Percentiles rank a stretch among this genome's conserved stretches.
These are phyloP conservation scores for Leucoma salicis DNA, from an alignment of 2,888 invertebrate genomes.

Conservation along the genomic window DNA sequence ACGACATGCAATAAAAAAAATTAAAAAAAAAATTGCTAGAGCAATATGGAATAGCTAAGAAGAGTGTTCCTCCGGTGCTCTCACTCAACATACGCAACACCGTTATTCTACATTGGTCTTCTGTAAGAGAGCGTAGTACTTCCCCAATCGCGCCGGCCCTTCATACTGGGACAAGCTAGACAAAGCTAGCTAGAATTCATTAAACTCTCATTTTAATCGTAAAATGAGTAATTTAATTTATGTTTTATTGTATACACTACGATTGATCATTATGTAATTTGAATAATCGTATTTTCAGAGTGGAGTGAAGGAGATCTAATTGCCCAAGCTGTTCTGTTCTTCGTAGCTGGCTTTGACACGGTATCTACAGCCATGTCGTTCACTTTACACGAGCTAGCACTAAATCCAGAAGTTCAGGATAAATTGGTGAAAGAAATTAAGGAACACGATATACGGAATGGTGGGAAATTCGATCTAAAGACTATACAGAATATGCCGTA, in stretches of 20 bases:
- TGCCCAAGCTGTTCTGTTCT: constrained; percentile 74
- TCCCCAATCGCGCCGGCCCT: neutral
- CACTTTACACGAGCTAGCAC: constrained; percentile 78
- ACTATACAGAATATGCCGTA: constrained; percentile 77
- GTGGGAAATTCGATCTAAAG: constrained; percentile 67
- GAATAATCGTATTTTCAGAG: constrained; percentile 29
- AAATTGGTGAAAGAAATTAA: constrained; percentile 77
- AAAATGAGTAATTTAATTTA: neutral
- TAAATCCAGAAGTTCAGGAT: constrained; percentile 80
- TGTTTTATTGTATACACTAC: neutral
- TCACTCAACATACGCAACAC: too few species aligned
- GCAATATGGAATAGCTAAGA: too few species aligned
- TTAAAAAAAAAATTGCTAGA: too few species aligned
- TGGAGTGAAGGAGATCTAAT: constrained; percentile 64
- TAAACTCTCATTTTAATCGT: neutral
- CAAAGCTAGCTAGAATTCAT: neutral
- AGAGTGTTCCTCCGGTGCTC: too few species aligned
- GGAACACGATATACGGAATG: constrained; percentile 57
- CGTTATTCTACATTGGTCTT: neutral
- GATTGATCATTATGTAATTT: neutral
- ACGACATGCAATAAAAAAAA: too few species aligned
- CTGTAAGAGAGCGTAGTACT: neutral
- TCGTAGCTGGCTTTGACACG: constrained; percentile 80
- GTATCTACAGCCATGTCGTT: constrained; percentile 67
- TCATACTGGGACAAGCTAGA: neutral